Evolutionary conservation across 2,888 invertebrate species (phyloP), one percentile per base, ranked within the genome.

Genomic region (Cataglyphis rosenhaueri): DNA sequence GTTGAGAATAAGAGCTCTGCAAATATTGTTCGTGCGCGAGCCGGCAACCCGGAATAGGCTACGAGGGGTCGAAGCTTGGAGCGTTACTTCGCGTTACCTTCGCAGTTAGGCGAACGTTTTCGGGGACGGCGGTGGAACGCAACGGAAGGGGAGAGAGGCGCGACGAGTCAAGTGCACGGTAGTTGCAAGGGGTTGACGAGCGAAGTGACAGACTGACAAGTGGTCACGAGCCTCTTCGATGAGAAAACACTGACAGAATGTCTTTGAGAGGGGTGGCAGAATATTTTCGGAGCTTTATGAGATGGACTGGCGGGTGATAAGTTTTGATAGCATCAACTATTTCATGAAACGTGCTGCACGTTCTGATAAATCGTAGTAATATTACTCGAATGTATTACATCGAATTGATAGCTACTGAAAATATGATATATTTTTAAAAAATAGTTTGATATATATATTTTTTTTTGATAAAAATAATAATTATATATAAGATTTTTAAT

Each of bases 1-100:
- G 85, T 84, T 82, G 89, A 90, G 92, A 92, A 92, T 92, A 92
- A 94, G 94, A 94, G 93, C 94, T 94, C 92, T 89, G 93, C 93
- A 94, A 94, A 94, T 94, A 94, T 94, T 94, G 92, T 93, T 93
- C 89, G 91, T 93, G 91, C 91, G 88, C 92, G 90, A 89, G 86
- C 88, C 90, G 83, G 87, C 88, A 87, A 85, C 71, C 85, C 86
- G 86, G 91, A 90, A 90, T 91, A 90, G 78, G 88, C 85, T 85
- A 74, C 85, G 86, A 85, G 89, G 87, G 91, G 88, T 83, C 84
- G 86, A 82, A 75, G 62, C 78, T 83, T 83, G 86, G 82, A 75
- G 62, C 78, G 90, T 86, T 86, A 85, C 86, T 87, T 85, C 85
- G 89, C 86, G 90, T 87, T 86, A 89, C 88, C 87, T 86, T 90